Percentiles rank a stretch among this genome's conserved stretches.
Evolutionary conservation across 1,140 invertebrate species (phyloP).

Genomic region (Magallana gigas): DNA sequence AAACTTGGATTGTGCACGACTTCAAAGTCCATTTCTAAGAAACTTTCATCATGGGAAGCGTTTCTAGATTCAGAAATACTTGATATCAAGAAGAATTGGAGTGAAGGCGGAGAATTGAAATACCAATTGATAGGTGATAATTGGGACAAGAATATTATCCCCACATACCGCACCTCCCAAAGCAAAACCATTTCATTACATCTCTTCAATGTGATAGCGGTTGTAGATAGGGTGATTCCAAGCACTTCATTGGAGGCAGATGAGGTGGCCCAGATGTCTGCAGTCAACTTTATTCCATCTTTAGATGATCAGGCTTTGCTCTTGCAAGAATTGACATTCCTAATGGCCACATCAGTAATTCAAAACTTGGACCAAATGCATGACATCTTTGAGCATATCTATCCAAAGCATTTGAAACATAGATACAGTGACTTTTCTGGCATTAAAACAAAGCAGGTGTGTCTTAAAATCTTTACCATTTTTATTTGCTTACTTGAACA

Average conservation of each 20-base stretch:
- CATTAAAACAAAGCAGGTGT: background rate
- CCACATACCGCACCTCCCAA: background rate
- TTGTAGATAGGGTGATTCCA: background rate
- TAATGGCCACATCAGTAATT: background rate
- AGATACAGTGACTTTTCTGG: background rate
- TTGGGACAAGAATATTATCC: conserved; percentile 8
- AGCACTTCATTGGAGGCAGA: background rate
- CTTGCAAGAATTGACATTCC: background rate
- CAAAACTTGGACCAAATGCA: background rate
- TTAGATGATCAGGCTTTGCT: background rate
- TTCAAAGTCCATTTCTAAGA: background rate
- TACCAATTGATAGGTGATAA: conserved; percentile 22
- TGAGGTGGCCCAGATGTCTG: background rate
- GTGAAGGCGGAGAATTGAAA: background rate
- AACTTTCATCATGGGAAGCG: background rate
- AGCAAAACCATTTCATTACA: conserved; percentile 2
- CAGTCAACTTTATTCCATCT: background rate
- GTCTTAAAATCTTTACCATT: background rate
- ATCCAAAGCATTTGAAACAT: background rate
- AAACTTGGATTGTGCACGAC: background rate
- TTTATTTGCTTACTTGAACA: background rate
- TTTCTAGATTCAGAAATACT: conserved; percentile 29
- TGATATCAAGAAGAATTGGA: conserved; percentile 1
- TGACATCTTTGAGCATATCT: background rate
- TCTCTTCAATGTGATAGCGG: conserved; percentile 1